A percentile compares a stretch with the other conserved stretches of the same genome.
phyloP scores from a whole-genome alignment of 2,888 invertebrate genomes.

The Leptinotarsa peninsularis region DNA sequence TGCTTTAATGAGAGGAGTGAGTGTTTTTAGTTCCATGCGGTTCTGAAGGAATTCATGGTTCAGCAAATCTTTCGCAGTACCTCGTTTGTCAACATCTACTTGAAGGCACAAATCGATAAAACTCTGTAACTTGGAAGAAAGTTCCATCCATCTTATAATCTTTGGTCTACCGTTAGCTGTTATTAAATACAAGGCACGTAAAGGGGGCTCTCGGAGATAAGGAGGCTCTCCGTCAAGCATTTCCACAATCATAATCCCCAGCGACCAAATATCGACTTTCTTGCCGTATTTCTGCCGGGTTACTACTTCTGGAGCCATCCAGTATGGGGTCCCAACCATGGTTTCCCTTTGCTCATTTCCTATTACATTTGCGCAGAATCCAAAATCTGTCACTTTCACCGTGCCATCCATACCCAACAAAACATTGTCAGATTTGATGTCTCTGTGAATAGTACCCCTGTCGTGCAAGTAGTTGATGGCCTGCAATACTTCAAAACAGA shows the following conservation, averaged over 20 bases:
- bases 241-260: constrained; percentile 98
- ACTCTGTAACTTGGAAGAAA: constrained; percentile 82
- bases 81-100: constrained; percentile 83
- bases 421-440: constrained; percentile 98
- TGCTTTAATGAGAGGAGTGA: constrained; percentile 91
- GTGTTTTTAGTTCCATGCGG: constrained; percentile 82
- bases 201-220: constrained; percentile 93
- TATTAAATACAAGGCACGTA: constrained; percentile 92
- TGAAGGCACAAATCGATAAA: constrained; percentile 91
- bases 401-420: constrained; percentile 92
- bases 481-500: constrained; percentile 87
- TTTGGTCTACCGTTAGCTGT: constrained; percentile 95
- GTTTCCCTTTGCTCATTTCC: constrained; percentile 92
- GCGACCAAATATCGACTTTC: constrained; percentile 88
- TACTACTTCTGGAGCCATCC: constrained; percentile 98
- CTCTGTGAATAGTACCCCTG: constrained; percentile 91
- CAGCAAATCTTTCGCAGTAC: constrained; percentile 82
- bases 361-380: constrained; percentile 96
- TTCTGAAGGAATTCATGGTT: constrained; percentile 82
- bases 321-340: constrained; percentile 98
- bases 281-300: constrained; percentile 94
- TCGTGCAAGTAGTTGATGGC: constrained; percentile 91
- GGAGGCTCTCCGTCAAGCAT: constrained; percentile 98
- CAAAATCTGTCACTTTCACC: constrained; percentile 96
- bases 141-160: constrained; percentile 83